Percentiles rank a stretch among this genome's conserved stretches.
These are phyloP conservation scores for Dermatophagoides farinae DNA, from an alignment of 1,140 invertebrate species.

Conservation along the genomic window DNA sequence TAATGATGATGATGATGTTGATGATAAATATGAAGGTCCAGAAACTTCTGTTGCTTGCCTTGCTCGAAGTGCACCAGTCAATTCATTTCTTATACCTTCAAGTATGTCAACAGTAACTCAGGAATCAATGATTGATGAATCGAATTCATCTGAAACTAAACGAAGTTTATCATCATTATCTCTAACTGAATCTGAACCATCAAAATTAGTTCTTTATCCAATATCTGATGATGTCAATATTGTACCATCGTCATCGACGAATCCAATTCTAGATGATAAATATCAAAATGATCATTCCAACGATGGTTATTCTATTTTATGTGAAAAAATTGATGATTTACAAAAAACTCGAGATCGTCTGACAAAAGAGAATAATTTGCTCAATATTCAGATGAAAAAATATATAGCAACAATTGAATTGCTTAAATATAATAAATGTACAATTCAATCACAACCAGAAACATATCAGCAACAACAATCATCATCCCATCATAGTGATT, in stretches of 20 bases:
- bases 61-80: constrained; percentile 33
- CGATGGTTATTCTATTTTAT: neutral
- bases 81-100: constrained; percentile 31
- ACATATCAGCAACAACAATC: neutral
- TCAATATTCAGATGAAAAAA: constrained; percentile 68
- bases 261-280: neutral
- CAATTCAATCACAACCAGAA: constrained; percentile 20
- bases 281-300: neutral
- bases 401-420: constrained; percentile 75
- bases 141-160: neutral
- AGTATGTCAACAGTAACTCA: neutral
- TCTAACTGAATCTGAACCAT: neutral
- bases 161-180: neutral
- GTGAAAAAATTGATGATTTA: constrained; percentile 14
- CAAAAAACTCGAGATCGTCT: neutral
- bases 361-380: constrained; percentile 55
- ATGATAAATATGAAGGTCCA: neutral
- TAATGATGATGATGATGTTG: constrained; percentile 11
- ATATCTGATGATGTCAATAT: neutral
- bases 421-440: constrained; percentile 38
- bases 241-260: neutral
- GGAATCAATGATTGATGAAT: neutral
- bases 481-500: neutral
- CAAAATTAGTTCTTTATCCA: neutral
- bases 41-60: too few species aligned